Evolutionary conservation across 2,113 vertebrate genomes (phyloP), one percentile per base, ranked within the genome.

Genomic region (Xyliphius kryptos): DNA sequence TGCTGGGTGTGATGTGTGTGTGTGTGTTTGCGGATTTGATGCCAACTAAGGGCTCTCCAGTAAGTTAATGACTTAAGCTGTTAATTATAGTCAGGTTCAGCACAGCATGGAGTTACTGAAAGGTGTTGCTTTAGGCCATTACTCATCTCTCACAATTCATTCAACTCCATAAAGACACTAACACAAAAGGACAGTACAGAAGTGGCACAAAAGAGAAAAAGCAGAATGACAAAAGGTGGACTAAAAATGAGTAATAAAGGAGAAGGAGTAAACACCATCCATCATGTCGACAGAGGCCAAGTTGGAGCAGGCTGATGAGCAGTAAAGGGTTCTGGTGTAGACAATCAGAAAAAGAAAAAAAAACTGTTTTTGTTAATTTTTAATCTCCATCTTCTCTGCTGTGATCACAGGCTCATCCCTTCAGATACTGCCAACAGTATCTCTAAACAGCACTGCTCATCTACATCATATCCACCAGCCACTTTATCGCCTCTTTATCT

Each of bases 241-340:
- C 32, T 51, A 53, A 55, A 50, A 56, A 48, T 26, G 5, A 55
- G 44, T 20, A 36, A 47, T 9, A 32, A 50, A 21, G 20, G 43
- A 57, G 22, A 63, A 57, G 44, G 48, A 53, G 74, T 78, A 82
- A 81, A 80, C 73, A 82, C 63, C 67, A 84, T 84, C 76, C 70
- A 85, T 84, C 80, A 85, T 65, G 64, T 66, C 59, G 72, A 50
- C 48, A 49, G 26, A 12, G 52, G 43, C 38, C 61, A 12, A 52
- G 52, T 59, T 59, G 20, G 50, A 56, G 22, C 32, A 58, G 47
- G 20, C 60, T 69, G 61, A 63, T 58, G 62, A 51, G 50, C 43
- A 26, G 37, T 16, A 32, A 6, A 47, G 44, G 40, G 22, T 44
- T 17, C 51, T 13, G 6, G 2, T 43, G 37, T 58, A 37, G 55